These are phyloP conservation scores for Macropis europaea DNA, from an alignment of 2,888 invertebrate species.

Conservation along the genomic window DNA sequence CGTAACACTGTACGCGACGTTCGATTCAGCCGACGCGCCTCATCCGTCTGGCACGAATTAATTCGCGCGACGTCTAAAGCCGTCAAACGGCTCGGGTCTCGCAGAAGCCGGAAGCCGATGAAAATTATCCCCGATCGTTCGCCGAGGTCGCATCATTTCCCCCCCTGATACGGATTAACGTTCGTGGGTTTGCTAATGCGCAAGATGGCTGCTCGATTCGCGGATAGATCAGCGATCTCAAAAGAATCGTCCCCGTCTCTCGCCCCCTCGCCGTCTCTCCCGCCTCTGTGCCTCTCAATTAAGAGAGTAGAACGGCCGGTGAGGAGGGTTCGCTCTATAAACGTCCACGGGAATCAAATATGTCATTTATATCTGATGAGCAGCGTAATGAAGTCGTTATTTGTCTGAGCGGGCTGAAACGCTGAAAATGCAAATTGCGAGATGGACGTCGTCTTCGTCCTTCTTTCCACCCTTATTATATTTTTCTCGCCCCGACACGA, in stretches of 20 bases:
- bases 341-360: slow-evolving; percentile 69
- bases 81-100: slow-evolving; percentile 8
- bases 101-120: not conserved
- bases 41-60: not conserved
- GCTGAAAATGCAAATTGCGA: slow-evolving; percentile 73
- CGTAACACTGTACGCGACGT: too few relatives aligned
- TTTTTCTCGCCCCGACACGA: slow-evolving; percentile 40
- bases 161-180: slow-evolving; percentile 53
- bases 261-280: not conserved
- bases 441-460: slow-evolving; percentile 51
- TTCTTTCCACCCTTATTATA: slow-evolving; percentile 40
- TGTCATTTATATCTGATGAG: slow-evolving; percentile 76
- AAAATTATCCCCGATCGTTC: slow-evolving; percentile 22
- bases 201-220: slow-evolving; percentile 43
- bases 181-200: slow-evolving; percentile 43
- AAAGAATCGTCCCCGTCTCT: slow-evolving; percentile 31
- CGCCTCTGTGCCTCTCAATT: slow-evolving; percentile 59
- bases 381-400: slow-evolving; percentile 74
- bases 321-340: slow-evolving; percentile 36
- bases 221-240: slow-evolving; percentile 55
- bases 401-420: slow-evolving; percentile 64
- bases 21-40: not conserved
- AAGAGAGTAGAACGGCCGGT: slow-evolving; percentile 34
- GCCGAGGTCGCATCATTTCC: not conserved
- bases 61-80: slow-evolving; percentile 2